Percentiles rank a stretch among this genome's conserved stretches.
These are phyloP conservation scores for Prionailurus viverrinus DNA, from an alignment of 2,113 vertebrate genomes.

Conservation along the genomic window DNA sequence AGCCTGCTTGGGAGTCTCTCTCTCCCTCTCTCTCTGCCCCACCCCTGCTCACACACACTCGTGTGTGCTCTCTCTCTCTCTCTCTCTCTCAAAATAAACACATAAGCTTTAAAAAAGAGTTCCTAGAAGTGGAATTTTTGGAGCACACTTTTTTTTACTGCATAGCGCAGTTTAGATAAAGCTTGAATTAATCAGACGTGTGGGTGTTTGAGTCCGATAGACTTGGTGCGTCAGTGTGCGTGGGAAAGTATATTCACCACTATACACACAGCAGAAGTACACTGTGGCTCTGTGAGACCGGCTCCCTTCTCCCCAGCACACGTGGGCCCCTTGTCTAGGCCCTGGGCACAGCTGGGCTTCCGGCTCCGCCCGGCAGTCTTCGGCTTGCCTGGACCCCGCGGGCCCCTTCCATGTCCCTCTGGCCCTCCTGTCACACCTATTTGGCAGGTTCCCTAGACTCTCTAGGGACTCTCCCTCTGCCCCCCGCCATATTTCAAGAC, in stretches of 20 bases:
- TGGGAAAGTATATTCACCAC: not conserved
- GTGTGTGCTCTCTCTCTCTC: no score
- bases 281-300: not conserved
- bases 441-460: not conserved
- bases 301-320: no score
- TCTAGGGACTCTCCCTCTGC: not conserved
- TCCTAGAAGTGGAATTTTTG: not conserved
- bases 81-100: no score
- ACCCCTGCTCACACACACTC: no score
- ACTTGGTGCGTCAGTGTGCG: accelerated
- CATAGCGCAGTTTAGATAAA: not conserved
- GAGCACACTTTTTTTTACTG: not conserved
- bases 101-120: not conserved
- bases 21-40: no score
- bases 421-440: not conserved
- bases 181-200: not conserved
- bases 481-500: accelerated
- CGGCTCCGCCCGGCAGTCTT: accelerated
- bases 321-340: not conserved
- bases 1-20: no score
- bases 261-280: not conserved
- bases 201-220: not conserved
- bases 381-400: not conserved
- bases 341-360: not conserved
- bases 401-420: not conserved